Conservation (phyloP, 2,113 vertebrate genomes). For the Calcarius ornatus region DNA sequence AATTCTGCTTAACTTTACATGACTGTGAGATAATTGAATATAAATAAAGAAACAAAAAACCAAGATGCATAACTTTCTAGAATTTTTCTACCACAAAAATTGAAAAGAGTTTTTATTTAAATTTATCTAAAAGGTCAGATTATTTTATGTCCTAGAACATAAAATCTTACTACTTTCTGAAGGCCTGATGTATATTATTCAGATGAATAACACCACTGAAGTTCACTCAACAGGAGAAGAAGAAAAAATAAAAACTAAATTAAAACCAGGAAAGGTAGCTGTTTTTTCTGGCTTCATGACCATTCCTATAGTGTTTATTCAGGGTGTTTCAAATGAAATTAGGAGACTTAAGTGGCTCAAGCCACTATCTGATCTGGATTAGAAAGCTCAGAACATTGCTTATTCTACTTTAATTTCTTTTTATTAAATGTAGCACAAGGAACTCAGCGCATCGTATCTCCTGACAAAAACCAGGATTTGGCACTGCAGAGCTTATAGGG, state of each 20-base stretch:
- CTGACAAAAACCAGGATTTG: neutral
- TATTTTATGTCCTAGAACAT: neutral
- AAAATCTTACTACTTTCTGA: neutral
- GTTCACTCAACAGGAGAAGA: neutral
- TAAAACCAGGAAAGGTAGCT: neutral
- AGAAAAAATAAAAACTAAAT: neutral
- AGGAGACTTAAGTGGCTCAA: neutral
- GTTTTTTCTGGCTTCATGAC: neutral
- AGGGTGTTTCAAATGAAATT: neutral
- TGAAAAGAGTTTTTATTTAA: neutral
- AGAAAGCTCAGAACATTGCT: neutral
- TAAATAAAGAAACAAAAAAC: neutral
- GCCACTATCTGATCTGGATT: neutral
- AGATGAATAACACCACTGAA: neutral
- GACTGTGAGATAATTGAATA: neutral
- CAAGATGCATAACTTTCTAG: accelerated
- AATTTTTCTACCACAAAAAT: neutral
- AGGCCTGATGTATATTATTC: neutral
- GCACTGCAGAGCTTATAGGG: no score
- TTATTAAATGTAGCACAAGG: neutral
- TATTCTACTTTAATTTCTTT: neutral
- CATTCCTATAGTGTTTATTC: neutral
- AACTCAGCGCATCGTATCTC: neutral
- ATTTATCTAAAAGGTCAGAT: neutral
- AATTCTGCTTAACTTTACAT: neutral